Base-by-base conservation (phyloP, 1,140 invertebrate genomes). In the Bursaphelenchus mucronatus region DNA sequence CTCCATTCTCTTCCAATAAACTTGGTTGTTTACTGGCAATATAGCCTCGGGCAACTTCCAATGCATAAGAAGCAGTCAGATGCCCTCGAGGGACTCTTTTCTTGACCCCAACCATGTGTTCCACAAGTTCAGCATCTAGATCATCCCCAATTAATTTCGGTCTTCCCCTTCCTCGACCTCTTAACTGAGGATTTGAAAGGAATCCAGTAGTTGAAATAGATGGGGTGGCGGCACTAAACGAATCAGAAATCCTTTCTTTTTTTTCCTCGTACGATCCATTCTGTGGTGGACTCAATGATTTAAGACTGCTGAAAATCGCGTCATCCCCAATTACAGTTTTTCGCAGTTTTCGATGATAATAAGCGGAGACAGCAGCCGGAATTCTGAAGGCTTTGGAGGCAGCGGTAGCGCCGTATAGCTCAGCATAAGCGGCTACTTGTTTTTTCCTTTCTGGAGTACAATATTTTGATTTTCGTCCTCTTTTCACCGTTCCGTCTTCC, bases 91-190 rank as follows among this genome's bases (percentile, higher is more conserved):
- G 76, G 58, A 73, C 70, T 0, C 52, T 7, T 11, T 76, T 63
- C 55, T 79, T 80, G 17, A 75, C 52, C 43, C 55, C n/a, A 8
- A 79, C 79, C 74, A 79, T 79, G 61, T 76, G 67, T 21, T 79
- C 77, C 3, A 79, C 77, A 3, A 79, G 65, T 51, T 81, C 76
- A 5, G 79, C 79, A 59, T 79, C 77, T 17, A 79, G 64, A 58
- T 79, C 77, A 57, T 79, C 77, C 19, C 75, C 77, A 49, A 79
- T 79, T 19, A 81, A 61, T 62, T 81, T 79, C 15, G 79, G 79
- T 11, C 77, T 51, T 3, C 77, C 77, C 41, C 77, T 44, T 15
- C 77, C 77, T 15, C 77, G 68, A 17, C 77, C 77, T 39, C 77
- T 63, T 10, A 78, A 61, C 65, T 49, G 13, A 19, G 13, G 19